Conservation (phyloP, 2,797 vertebrate genomes). For the Epinephelus awoara region DNA sequence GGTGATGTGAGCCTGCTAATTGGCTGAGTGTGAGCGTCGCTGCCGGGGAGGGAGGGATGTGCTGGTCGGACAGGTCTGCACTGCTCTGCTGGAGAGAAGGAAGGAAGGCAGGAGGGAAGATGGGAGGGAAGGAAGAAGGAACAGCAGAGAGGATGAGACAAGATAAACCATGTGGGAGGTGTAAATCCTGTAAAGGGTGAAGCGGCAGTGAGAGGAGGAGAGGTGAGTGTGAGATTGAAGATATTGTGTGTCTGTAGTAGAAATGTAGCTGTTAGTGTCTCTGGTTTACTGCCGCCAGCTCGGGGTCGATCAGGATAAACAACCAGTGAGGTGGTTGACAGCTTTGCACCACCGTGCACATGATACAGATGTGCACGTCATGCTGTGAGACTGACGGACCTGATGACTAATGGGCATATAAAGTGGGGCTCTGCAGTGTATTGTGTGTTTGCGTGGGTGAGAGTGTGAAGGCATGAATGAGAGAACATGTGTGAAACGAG, state of each 20-base stretch:
- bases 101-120: slow-evolving; percentile 40
- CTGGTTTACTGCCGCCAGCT: slow-evolving; percentile 45
- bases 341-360: slow-evolving; percentile 26
- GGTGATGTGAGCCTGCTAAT: slow-evolving; percentile 47
- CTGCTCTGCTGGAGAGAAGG: slow-evolving; percentile 34
- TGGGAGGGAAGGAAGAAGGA: slow-evolving; percentile 33
- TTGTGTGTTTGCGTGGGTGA: not conserved
- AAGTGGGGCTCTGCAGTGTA: slow-evolving; percentile 1
- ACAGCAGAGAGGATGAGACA: slow-evolving; percentile 41
- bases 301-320: slow-evolving; percentile 37
- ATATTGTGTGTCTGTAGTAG: slow-evolving; percentile 27
- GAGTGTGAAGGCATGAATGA: slow-evolving; percentile 52
- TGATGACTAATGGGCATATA: not conserved
- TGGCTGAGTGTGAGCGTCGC: slow-evolving; percentile 51
- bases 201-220: slow-evolving; percentile 59
- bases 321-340: slow-evolving; percentile 16
- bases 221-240: slow-evolving; percentile 67
- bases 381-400: not conserved
- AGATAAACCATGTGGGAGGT: slow-evolving; percentile 71
- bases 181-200: slow-evolving; percentile 62
- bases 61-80: slow-evolving; percentile 64
- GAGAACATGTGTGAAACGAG: slow-evolving; percentile 31
- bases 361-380: slow-evolving; percentile 52
- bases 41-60: slow-evolving; percentile 26
- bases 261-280: slow-evolving; percentile 41